Base-by-base conservation (phyloP, 1,140 invertebrate species). In the Hylaeus volcanicus region DNA sequence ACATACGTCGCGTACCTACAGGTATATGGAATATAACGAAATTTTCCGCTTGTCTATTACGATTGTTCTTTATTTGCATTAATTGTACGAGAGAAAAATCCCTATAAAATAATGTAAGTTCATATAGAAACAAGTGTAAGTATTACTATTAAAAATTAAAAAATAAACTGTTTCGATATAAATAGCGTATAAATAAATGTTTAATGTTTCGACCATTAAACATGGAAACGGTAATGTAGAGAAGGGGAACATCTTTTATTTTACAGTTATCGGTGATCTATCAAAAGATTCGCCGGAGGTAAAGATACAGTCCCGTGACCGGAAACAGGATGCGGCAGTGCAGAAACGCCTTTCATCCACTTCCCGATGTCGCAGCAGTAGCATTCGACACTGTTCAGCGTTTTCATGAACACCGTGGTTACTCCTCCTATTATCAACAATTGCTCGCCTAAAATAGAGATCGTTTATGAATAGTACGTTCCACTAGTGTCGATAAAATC, bases 341-440 rank as follows among this genome's bases (percentile, higher is more conserved):
- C 89, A 0, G 94, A 91, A 41, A 95, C 92, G 2, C 94, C 94
- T 74, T 94, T 92, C 56, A 95, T 94, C 94, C 94, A 95, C 37
- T 94, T 93, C 76, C 92, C 92, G 55, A 93, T 92, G 83, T 94
- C 92, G 72, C 92, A 94, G 83, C 94, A 95, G 80, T 93, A 95
- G 81, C 95, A 95, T 86, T 96, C 95, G 3, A 95, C 94, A 81
- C 93, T 95, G 87, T 92, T 95, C 5, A 95, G 82, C 3, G 95
- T 94, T 73, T 94, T 92, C 94, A 95, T 95, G 86, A 95, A 94
- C 71, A 94, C 93, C 2, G 95, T 95, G 5, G 94, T 95, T 15
- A 95, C 93, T 9, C 95, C 95, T 56, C 95, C 95, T 74, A 95
- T 94, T 45, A 95, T 94, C 56, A 95, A 90, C 76, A 95, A 92